phyloP scores from a whole-genome alignment of 2,113 vertebrate species.

The Chaetops frenatus region DNA sequence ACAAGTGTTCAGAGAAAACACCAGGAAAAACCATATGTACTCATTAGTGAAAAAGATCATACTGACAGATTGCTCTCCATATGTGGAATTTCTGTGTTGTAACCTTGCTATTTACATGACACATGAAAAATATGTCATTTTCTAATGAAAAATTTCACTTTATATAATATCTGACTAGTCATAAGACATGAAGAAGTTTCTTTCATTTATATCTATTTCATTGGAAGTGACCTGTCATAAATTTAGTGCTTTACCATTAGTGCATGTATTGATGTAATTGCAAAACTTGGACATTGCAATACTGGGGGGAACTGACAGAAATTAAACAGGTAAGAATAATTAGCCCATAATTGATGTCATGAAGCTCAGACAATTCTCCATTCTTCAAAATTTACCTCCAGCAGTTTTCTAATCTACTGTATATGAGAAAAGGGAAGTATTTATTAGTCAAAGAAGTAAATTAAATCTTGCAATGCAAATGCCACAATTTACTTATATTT shows the following conservation, averaged over 20 bases:
- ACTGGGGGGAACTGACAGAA: background rate
- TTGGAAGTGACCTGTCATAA: background rate
- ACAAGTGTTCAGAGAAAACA: constrained; percentile 40
- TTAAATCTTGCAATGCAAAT: constrained; percentile 39
- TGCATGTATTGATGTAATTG: background rate
- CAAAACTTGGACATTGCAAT: background rate
- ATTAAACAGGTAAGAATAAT: background rate
- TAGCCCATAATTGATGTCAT: background rate
- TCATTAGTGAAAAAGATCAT: constrained; percentile 57
- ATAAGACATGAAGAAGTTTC: background rate
- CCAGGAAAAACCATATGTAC: constrained; percentile 24
- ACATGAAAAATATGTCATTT: constrained; percentile 10
- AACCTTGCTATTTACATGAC: constrained; percentile 12
- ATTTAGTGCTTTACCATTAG: background rate
- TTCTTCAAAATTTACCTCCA: background rate
- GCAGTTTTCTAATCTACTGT: background rate
- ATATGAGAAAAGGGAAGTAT: constrained; percentile 19
- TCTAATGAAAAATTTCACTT: constrained; percentile 7
- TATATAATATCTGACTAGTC: background rate
- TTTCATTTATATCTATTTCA: background rate
- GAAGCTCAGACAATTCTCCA: background rate
- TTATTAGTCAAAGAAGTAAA: constrained; percentile 3
- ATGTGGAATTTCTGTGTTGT: background rate
- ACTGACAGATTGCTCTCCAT: constrained; percentile 42
- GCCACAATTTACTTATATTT: constrained; percentile 12